Evolutionary conservation across 2,797 vertebrate genomes (phyloP), one percentile per base, ranked within the genome.

Genomic region (Propithecus perrieri): DNA sequence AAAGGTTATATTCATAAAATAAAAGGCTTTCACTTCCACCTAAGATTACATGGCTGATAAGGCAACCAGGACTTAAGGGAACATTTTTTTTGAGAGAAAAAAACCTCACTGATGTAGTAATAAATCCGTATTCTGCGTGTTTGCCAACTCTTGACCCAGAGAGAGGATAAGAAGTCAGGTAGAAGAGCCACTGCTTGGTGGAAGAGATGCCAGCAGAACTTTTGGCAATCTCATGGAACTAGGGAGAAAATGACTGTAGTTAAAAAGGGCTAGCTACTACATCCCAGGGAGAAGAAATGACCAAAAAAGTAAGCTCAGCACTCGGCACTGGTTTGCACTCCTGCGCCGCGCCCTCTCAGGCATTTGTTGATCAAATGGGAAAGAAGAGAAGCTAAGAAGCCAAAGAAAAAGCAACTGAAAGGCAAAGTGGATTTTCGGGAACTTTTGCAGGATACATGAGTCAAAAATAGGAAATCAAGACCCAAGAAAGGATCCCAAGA

Each of bases 1-100:
- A 89, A 97, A 95, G 20, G 7, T 81, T 89, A 41, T 24, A 7
- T 75, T 79, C 67, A 53, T 43, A 80, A 57, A 89, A 89, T 61
- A 79, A 63, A 97, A 89, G 22, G 7, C 30, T 72, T 93, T 87
- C 20, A 81, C 13, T 75, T 85, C 33, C 22, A 89, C n/a, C 26
- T 85, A 87, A 90, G 46, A 63, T 95, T 41, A 81, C 13, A 59
- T 4, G 8, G 63, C 33, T 79, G 20, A 57, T 55, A 75, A 94
- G n/a, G 30, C 24, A 83, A 75, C 43, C 6, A 67, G 43, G 35
- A 69, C 10, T 46, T 65, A 15, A 76, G 7, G 22, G n/a, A 8
- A 8, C 18, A 72, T 38, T 38, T 38, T 38, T 38, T 38, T 38
- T 38, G 20, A 83, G 57, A 46, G 12, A 89, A 50, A 35, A 74